Base-by-base conservation (phyloP, 2,888 invertebrate genomes). In the Barypeithes pellucidus region DNA sequence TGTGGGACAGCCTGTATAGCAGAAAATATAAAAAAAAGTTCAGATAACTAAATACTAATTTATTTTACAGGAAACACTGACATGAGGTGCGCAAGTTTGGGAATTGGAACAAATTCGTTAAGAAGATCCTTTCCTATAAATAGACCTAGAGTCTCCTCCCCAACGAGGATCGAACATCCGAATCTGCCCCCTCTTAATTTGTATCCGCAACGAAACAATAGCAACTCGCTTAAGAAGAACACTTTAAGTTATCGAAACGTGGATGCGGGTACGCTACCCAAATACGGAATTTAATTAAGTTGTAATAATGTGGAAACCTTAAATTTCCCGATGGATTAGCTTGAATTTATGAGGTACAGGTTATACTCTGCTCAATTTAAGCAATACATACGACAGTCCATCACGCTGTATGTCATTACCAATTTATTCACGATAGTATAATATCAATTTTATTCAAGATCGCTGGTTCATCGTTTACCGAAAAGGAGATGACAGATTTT, bases 151-250 rank as follows among this genome's bases (percentile, higher is more conserved):
- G 94, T 95, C 0, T 93, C 95, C 4, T 93, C 93, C 0, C 94
- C 95, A 0, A 94, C 94, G 0, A 89, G 93, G 78, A 94, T 95
- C 80, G 95, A 95, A 81, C 91, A 94, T 80, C 94, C 94, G 0
- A 94, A 95, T 82, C 84, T 94, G 70, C 94, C 95, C 8, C 94
- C 95, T 0, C 85, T 95, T 52, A 95, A 95, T 82, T 88, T 93
- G 29, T 88, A 89, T 80, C 89, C 90, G 16, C 88, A 81, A 63
- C 78, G 81, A 61, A 75, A 76, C 57, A 74, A 72, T 14, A 75
- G 54, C 22, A 79, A 79, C 61, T 82, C 82, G 29, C 68, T 82
- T 68, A 82, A 81, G 75, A 80, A 79, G 60, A 81, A 80, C 62
- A 80, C 81, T n/a, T 65, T 81, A 61, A 81, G 78, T 73, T 83